These are phyloP conservation scores for Andrena haemorrhoa DNA, from an alignment of 2,888 invertebrate species.

Conservation along the genomic window DNA sequence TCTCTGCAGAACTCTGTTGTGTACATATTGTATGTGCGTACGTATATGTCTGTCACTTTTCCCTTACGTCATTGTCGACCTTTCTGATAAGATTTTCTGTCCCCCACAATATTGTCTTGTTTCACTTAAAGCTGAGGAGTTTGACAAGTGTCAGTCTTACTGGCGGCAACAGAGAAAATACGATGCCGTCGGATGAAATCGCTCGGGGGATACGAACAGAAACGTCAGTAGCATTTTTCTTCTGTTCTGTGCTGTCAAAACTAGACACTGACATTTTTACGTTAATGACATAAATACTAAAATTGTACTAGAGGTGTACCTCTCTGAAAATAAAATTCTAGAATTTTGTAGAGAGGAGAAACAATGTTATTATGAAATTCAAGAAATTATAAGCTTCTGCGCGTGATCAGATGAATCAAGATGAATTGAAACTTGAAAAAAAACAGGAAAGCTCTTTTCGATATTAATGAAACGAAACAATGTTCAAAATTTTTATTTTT, in stretches of 20 bases:
- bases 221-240: slow-evolving; percentile 47
- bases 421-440: no score
- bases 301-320: neutral
- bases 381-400: no score
- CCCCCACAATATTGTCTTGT: slow-evolving; percentile 35
- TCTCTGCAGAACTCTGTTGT: neutral
- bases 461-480: no score
- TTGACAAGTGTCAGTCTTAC: slow-evolving; percentile 58
- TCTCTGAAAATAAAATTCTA: no score
- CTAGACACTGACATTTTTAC: slow-evolving; percentile 34
- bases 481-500: no score
- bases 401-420: no score
- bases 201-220: slow-evolving; percentile 41
- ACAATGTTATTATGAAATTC: no score
- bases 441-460: no score
- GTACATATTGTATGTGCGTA: neutral
- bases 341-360: no score
- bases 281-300: slow-evolving; percentile 12
- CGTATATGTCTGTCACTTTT: neutral
- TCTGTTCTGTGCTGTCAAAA: slow-evolving; percentile 41
- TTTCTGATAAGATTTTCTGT: neutral
- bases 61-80: neutral
- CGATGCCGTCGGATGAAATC: slow-evolving; percentile 46
- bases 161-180: slow-evolving; percentile 68
- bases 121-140: slow-evolving; percentile 32